Conservation (phyloP, 2,797 vertebrate species). For the Argyrosomus regius region DNA sequence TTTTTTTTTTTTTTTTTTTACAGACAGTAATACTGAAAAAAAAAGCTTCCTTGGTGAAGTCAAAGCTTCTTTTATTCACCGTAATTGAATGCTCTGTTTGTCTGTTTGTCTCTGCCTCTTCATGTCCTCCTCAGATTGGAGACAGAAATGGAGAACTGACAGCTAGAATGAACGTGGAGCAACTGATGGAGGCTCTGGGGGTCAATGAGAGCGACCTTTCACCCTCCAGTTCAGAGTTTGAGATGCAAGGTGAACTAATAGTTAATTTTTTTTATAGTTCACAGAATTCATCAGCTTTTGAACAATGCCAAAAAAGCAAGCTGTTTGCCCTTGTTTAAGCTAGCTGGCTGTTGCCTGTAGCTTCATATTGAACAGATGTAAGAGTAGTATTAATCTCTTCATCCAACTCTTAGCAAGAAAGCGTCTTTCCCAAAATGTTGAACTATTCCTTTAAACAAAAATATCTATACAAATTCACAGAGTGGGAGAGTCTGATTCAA, state of each 20-base stretch:
- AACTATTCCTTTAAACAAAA: neutral
- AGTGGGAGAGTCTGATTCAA: neutral
- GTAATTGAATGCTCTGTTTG: neutral
- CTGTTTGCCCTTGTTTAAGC: neutral
- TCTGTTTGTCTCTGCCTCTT: neutral
- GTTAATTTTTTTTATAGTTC: neutral
- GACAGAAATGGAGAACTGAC: constrained; percentile 93
- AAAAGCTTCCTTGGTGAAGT: neutral
- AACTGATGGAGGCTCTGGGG: constrained; percentile 90
- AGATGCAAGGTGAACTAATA: constrained; percentile 90
- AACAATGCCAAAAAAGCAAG: neutral
- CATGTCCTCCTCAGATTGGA: constrained; percentile 86
- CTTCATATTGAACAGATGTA: neutral
- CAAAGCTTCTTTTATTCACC: neutral
- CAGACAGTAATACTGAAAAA: neutral
- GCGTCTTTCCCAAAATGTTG: neutral
- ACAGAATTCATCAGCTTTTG: too few species aligned
- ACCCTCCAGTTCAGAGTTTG: constrained; percentile 88
- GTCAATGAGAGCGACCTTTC: constrained; percentile 84
- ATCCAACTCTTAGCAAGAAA: neutral
- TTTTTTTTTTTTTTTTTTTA: too few species aligned
- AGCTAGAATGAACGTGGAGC: constrained; percentile 91
- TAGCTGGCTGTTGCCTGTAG: neutral
- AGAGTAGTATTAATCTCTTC: neutral
- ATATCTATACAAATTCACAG: neutral